A percentile compares a stretch with the other conserved stretches of the same genome.
phyloP scores from a whole-genome alignment of 1,140 invertebrate species.

The Stegodyphus mimosarum region DNA sequence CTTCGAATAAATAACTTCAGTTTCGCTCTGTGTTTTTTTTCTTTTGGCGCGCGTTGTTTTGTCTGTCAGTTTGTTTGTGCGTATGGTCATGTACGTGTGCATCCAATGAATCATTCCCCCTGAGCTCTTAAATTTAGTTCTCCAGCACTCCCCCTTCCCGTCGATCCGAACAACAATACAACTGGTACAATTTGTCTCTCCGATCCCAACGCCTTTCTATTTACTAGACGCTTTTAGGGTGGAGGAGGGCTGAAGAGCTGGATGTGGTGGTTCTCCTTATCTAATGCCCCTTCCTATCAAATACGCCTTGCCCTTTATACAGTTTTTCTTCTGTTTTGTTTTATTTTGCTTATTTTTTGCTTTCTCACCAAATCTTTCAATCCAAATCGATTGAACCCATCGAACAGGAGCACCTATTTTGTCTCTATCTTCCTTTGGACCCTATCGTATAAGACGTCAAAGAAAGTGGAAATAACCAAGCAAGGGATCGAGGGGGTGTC shows the following conservation, averaged over 20 bases:
- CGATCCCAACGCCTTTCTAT: constrained; percentile 46
- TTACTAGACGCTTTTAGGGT: constrained; percentile 32
- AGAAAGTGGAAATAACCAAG: constrained; percentile 25
- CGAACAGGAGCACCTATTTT: constrained; percentile 26
- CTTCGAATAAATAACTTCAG: constrained; percentile 54
- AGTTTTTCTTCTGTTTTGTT: constrained; percentile 23
- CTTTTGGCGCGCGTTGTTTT: constrained; percentile 24
- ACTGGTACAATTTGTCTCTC: constrained; percentile 56
- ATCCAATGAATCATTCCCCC: constrained; percentile 53
- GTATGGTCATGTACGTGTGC: constrained; percentile 28
- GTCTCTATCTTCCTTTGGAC: constrained; percentile 27
- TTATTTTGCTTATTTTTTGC: background rate
- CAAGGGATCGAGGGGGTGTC: background rate
- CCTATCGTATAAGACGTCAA: constrained; percentile 3
- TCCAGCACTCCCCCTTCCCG: background rate
- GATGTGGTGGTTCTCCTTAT: constrained; percentile 13
- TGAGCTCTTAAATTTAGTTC: constrained; percentile 57
- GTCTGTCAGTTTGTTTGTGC: constrained; percentile 29
- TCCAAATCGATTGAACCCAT: constrained; percentile 49
- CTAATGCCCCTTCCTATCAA: constrained; percentile 37
- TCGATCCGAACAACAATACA: constrained; percentile 54
- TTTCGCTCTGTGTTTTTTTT: constrained; percentile 15
- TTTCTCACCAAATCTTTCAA: constrained; percentile 54
- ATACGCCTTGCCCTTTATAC: constrained; percentile 42
- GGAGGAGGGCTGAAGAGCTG: background rate